Evolutionary conservation across 1,140 invertebrate species (phyloP).

Genomic region (Cydia amplana): DNA sequence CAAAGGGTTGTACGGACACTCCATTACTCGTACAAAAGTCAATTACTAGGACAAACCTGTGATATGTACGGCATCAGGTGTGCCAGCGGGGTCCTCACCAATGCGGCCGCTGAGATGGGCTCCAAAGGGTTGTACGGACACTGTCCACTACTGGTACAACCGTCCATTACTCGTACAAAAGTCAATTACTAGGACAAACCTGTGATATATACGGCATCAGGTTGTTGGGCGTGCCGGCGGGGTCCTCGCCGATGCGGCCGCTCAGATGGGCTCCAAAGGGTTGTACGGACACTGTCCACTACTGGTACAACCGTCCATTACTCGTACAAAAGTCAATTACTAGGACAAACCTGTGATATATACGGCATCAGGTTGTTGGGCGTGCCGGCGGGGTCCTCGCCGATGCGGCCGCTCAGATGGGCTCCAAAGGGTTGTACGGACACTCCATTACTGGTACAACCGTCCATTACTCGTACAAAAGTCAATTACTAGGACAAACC

Average conservation of each 20-base stretch:
- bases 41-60: slow-evolving; percentile 77
- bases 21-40: slow-evolving; percentile 42
- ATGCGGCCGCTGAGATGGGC: slow-evolving; percentile 97
- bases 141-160: slow-evolving; percentile 42
- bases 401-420: slow-evolving; percentile 95
- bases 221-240: slow-evolving; percentile 97
- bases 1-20: slow-evolving; percentile 93
- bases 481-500: too few relatives aligned
- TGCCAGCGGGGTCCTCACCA: slow-evolving; percentile 77
- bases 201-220: slow-evolving; percentile 98
- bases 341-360: slow-evolving; percentile 89
- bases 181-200: too few relatives aligned
- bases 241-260: slow-evolving; percentile 97
- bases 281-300: slow-evolving; percentile 89
- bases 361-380: slow-evolving; percentile 99
- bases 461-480: too few relatives aligned
- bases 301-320: too few relatives aligned
- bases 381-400: slow-evolving; percentile 97
- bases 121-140: slow-evolving; percentile 94
- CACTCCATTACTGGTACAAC: slow-evolving; percentile 42
- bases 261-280: slow-evolving; percentile 97
- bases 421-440: slow-evolving; percentile 96
- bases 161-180: slow-evolving; percentile 40
- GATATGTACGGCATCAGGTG: slow-evolving; percentile 98
- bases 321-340: too few relatives aligned